These are phyloP conservation scores for Alectura lathami DNA, from an alignment of 2,113 vertebrate species.

Conservation along the genomic window DNA sequence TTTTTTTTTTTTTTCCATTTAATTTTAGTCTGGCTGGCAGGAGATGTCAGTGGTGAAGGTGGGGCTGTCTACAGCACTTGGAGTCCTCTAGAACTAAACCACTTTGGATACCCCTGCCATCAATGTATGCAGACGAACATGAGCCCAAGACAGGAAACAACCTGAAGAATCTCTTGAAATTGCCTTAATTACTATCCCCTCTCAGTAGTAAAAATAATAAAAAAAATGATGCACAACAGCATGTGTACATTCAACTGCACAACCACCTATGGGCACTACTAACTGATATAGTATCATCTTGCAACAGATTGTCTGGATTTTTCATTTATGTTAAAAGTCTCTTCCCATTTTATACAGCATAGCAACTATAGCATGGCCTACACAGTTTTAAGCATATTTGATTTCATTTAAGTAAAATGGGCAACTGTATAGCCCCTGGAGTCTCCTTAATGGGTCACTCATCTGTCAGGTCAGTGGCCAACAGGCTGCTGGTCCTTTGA, in stretches of 20 bases:
- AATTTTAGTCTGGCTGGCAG: rapidly evolving
- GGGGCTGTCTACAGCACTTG: not conserved
- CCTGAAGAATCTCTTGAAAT: not conserved
- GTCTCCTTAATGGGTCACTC: constrained; percentile 41
- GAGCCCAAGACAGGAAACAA: not conserved
- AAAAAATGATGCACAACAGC: rapidly evolving
- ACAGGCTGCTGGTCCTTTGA: not conserved
- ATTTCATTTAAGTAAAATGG: constrained; percentile 53
- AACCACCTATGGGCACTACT: not conserved
- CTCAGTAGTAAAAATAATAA: not conserved
- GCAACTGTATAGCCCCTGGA: constrained; percentile 24
- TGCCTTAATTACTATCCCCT: not conserved
- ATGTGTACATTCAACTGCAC: not conserved
- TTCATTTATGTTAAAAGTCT: not conserved
- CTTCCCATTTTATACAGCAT: not conserved
- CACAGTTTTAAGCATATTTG: constrained; percentile 25
- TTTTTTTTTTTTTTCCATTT: too few species aligned
- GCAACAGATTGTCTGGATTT: not conserved
- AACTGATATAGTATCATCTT: not conserved
- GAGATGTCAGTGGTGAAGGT: not conserved
- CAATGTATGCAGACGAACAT: rapidly evolving
- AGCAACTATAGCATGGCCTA: not conserved
- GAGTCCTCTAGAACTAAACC: not conserved
- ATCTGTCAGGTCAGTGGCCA: constrained; percentile 20
- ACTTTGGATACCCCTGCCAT: not conserved